phyloP scores from a whole-genome alignment of 53 echinoderm and acorn worm species.

The Holothuria leucospilota region DNA sequence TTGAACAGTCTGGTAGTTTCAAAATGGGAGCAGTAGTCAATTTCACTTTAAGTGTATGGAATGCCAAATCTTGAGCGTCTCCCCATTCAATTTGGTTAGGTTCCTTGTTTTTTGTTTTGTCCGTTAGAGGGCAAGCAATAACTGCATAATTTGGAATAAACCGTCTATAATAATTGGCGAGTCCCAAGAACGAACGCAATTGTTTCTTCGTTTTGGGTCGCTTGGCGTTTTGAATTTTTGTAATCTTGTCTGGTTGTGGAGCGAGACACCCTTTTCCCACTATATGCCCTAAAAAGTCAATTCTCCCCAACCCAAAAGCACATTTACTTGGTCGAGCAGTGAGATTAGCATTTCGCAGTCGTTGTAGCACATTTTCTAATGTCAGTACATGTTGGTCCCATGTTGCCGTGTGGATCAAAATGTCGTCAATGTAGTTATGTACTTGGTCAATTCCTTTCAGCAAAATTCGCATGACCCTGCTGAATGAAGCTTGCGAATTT shows the following conservation, averaged over 20 bases:
- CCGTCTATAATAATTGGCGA: slow-evolving; percentile 27
- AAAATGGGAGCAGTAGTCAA: slow-evolving; percentile 43
- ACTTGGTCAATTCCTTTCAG: slow-evolving; percentile 31
- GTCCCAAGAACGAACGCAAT: slow-evolving; percentile 38
- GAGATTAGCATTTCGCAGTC: slow-evolving; percentile 5
- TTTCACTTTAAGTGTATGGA: slow-evolving; percentile 12
- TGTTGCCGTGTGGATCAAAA: slow-evolving; percentile 46
- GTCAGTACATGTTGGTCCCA: slow-evolving; percentile 47
- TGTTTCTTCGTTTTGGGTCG: slow-evolving; percentile 56
- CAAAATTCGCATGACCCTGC: slow-evolving; percentile 50
- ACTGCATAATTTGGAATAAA: slow-evolving; percentile 57
- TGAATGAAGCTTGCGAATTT: slow-evolving; percentile 59
- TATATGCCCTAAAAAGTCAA: slow-evolving; percentile 43
- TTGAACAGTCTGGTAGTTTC: slow-evolving; percentile 25
- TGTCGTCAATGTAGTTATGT: slow-evolving; percentile 59
- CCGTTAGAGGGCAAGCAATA: slow-evolving; percentile 28
- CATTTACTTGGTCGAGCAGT: slow-evolving; percentile 54
- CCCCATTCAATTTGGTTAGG: slow-evolving; percentile 50
- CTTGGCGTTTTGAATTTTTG: slow-evolving; percentile 10
- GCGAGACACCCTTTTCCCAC: slow-evolving; percentile 39
- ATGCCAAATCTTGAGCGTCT: slow-evolving; percentile 32
- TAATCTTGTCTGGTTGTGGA: slow-evolving; percentile 54
- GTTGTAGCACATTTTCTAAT: slow-evolving; percentile 36
- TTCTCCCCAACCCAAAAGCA: slow-evolving; percentile 21
- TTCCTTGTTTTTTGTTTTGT: too few relatives aligned